A percentile compares a stretch with the other conserved stretches of the same genome.
phyloP scores from a whole-genome alignment of 2,113 vertebrate species.

The Muscicapa adusta region DNA sequence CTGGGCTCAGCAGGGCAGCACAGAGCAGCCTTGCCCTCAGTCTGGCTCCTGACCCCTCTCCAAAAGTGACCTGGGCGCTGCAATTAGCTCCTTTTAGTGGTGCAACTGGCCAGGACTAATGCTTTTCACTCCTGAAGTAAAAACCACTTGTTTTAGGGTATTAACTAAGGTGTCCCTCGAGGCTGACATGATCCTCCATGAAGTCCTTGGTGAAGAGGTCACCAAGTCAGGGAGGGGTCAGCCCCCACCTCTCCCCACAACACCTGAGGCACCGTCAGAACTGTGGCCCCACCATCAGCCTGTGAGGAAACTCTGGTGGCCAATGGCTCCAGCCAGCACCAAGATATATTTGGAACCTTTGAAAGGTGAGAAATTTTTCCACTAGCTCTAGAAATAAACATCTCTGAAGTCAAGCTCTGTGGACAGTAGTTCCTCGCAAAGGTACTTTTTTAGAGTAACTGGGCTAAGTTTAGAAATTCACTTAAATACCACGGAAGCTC shows the following conservation, averaged over 20 bases:
- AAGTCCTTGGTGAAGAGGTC: background rate
- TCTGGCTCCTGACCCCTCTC: background rate
- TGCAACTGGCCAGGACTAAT: background rate
- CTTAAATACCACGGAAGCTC: background rate
- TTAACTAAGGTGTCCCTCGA: background rate
- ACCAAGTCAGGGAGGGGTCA: background rate
- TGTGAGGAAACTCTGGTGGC: background rate
- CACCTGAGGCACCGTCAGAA: fast-evolving
- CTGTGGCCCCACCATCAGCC: background rate
- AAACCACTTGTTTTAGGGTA: background rate
- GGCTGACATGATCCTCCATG: background rate
- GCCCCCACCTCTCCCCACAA: background rate
- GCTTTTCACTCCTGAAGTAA: background rate
- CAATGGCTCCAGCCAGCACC: background rate
- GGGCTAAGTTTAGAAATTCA: constrained; percentile 45
- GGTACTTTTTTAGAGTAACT: background rate
- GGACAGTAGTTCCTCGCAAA: background rate
- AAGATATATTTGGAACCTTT: constrained; percentile 41
- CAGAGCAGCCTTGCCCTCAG: background rate
- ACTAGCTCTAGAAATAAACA: constrained; percentile 31
- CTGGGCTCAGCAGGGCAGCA: background rate
- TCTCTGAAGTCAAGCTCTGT: background rate
- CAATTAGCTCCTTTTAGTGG: background rate
- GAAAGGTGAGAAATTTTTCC: constrained; percentile 41
- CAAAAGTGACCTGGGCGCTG: background rate